Percentiles rank a stretch among this genome's conserved stretches.
Conservation (phyloP, 2,113 vertebrate genomes). For the Aegotheles bennettii region DNA sequence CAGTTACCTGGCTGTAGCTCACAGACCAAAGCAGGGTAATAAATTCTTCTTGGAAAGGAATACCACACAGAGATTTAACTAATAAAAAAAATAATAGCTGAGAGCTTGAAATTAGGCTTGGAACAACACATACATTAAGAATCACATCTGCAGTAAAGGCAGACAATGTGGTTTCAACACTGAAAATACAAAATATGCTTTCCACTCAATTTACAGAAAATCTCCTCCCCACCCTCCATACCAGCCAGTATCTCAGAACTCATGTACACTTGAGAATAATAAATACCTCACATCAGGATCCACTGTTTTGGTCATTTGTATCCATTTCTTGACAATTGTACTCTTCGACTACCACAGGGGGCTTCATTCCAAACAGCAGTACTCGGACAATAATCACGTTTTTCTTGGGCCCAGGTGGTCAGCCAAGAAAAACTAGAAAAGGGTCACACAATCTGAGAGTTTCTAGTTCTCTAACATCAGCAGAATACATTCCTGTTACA, state of each 20-base stretch:
- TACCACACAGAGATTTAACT: neutral
- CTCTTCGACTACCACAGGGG: neutral
- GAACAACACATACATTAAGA: neutral
- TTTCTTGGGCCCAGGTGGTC: neutral
- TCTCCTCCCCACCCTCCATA: neutral
- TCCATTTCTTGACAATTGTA: neutral
- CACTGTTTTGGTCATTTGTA: neutral
- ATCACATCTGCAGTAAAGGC: neutral
- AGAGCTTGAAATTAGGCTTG: neutral
- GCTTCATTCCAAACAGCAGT: neutral
- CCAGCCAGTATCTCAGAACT: neutral
- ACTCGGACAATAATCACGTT: neutral
- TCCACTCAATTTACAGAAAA: neutral
- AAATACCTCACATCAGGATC: neutral
- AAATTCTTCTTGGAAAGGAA: neutral
- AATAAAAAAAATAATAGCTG: neutral
- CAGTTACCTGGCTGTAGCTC: neutral
- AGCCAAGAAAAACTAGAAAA: neutral
- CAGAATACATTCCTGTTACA: neutral
- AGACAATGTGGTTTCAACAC: neutral
- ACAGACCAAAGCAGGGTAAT: neutral
- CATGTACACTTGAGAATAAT: neutral
- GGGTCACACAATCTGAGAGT: neutral
- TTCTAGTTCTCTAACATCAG: neutral
- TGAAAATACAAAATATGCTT: neutral